Percentiles rank a stretch among this genome's conserved stretches.
These are phyloP conservation scores for Catalaphyllia jardinei DNA, from an alignment of 64 coral and sea anemone species.

Conservation along the genomic window DNA sequence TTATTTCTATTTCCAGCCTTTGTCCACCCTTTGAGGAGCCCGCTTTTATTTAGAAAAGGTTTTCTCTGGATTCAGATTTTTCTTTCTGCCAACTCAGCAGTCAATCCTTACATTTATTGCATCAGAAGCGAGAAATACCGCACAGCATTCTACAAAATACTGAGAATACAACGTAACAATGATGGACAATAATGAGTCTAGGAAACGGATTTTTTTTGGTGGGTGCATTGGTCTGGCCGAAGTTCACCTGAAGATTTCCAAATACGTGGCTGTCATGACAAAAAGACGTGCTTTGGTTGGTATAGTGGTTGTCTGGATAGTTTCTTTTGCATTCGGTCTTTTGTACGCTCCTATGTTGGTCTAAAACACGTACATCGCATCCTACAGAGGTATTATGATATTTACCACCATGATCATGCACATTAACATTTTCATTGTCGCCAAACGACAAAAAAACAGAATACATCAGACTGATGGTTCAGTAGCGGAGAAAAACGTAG, in stretches of 20 bases:
- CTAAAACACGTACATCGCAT: not conserved
- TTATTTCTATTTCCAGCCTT: not conserved
- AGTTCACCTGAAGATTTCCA: not conserved
- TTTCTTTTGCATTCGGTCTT: not conserved
- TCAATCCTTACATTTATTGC: constrained; percentile 28
- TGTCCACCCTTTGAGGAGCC: not conserved
- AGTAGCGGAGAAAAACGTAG: not conserved
- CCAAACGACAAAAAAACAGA: constrained; percentile 30
- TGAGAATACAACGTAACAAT: not conserved
- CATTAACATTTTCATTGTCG: not conserved
- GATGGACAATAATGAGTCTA: no score
- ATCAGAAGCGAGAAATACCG: constrained; percentile 6
- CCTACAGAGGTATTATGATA: not conserved
- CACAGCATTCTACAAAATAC: not conserved
- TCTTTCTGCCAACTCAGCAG: not conserved
- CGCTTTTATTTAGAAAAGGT: not conserved
- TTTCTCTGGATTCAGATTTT: not conserved
- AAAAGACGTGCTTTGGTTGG: not conserved
- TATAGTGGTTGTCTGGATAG: not conserved
- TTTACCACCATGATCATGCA: not conserved
- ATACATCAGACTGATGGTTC: not conserved
- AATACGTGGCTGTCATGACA: not conserved
- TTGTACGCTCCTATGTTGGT: not conserved
- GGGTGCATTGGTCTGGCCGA: no score
- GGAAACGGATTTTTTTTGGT: no score